Evolutionary conservation across 1,140 invertebrate species (phyloP), one percentile per base, ranked within the genome.

Genomic region (Drosophila navojoa): DNA sequence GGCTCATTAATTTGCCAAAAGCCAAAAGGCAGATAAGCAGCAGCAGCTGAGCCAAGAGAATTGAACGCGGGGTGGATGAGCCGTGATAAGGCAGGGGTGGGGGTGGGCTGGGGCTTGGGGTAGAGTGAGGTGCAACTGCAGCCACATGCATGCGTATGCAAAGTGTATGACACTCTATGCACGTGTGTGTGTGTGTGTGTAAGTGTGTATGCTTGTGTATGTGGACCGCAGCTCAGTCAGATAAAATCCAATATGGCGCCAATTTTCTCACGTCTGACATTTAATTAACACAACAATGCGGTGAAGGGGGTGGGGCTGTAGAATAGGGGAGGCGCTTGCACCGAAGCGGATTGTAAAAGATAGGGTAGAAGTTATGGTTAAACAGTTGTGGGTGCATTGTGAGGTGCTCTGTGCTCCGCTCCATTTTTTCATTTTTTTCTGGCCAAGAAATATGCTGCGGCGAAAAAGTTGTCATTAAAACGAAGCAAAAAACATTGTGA

Each of bases 1-100:
- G 84, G 79, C 84, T 89, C 84, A 89, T 89, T 89, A 89, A 89
- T 89, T 89, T 89, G 84, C 85, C 85, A 89, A 90, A 89, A 89
- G 84, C 84, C 85, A 89, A 86, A 72, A 86, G 79, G 73, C 84
- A 84, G 81, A 87, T 89, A 89, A 89, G 85, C 85, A 75, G 64
- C 55, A 57, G 71, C 60, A 49, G 68, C 69, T 82, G 55, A 61
- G 58, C 49, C 53, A 53, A 69, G 53, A 59, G 71, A 52, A 63
- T 74, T 69, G 64, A 73, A 52, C 57, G 47, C 32, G 19, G 22
- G 0, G n/a, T 15, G 42, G 16, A 15, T 3, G n/a, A 42, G 1
- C 0, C 13, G 3, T n/a, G n/a, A 15, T 15, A 44, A n/a, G 13
- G 42, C 1, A 22, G 5, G 38, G 13, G 38, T 10, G 27, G 1